phyloP scores from a whole-genome alignment of 2,888 invertebrate species.

The Oligia latruncula region DNA sequence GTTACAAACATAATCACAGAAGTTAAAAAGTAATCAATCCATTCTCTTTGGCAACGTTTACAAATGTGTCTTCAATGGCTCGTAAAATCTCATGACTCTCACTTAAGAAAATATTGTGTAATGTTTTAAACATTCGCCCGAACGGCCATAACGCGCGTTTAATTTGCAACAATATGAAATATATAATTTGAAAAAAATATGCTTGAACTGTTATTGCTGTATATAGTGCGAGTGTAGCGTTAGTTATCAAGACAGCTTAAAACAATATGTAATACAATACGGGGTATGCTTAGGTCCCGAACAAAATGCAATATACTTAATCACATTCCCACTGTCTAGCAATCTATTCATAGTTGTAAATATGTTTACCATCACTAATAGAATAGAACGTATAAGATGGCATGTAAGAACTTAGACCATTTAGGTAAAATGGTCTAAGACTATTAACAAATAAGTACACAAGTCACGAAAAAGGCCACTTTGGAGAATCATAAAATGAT shows the following conservation, averaged over 20 bases:
- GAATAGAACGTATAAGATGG: background rate
- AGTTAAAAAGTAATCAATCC: slow-evolving; percentile 90
- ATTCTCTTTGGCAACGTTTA: slow-evolving; percentile 87
- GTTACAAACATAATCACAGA: slow-evolving; percentile 85
- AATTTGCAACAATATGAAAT: slow-evolving; percentile 71
- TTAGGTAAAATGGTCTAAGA: background rate
- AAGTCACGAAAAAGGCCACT: background rate
- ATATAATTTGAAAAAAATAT: background rate
- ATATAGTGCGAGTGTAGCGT: background rate
- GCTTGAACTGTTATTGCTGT: background rate
- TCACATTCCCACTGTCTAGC: no score
- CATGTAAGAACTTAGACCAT: background rate
- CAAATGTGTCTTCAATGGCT: slow-evolving; percentile 88
- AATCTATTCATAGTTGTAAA: background rate
- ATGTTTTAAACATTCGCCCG: slow-evolving; percentile 75
- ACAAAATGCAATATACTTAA: background rate
- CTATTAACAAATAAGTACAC: background rate
- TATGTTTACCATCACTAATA: background rate
- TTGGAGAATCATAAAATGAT: no score
- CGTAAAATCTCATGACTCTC: slow-evolving; percentile 85
- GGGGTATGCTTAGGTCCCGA: background rate
- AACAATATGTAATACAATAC: no score
- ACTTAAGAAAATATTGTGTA: slow-evolving; percentile 82
- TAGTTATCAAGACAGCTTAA: no score
- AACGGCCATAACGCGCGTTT: slow-evolving; percentile 71